Evolutionary conservation across 1,140 invertebrate genomes (phyloP).

Genomic region (Zaprionus taronus): DNA sequence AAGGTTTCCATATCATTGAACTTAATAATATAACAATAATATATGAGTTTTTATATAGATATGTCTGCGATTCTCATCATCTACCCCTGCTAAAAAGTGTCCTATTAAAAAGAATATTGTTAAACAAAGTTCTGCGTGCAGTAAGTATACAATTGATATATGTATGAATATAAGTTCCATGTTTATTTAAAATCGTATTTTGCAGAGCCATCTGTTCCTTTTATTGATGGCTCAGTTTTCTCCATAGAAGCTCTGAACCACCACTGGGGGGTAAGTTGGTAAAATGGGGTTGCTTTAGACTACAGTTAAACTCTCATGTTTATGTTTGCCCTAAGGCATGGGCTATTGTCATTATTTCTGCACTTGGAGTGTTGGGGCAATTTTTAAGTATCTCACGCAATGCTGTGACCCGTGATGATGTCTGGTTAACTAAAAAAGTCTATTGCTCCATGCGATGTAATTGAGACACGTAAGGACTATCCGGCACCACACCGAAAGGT

Average conservation of each 20-base stretch:
- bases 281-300: neutral
- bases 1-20: too few species aligned
- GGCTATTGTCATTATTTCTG: constrained; percentile 12
- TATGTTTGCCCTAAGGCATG: constrained; percentile 5
- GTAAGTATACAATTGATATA: constrained; percentile 12
- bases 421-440: constrained; percentile 8
- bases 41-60: too few species aligned
- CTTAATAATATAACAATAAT: too few species aligned
- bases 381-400: neutral
- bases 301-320: neutral
- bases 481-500: neutral
- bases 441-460: constrained; percentile 6
- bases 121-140: neutral
- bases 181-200: neutral
- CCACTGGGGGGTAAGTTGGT: constrained; percentile 30
- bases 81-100: too few species aligned
- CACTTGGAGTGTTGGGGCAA: neutral
- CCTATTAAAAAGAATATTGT: too few species aligned
- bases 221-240: constrained; percentile 2
- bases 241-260: constrained; percentile 5
- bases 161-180: neutral
- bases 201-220: constrained; percentile 29
- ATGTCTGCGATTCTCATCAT: too few species aligned
- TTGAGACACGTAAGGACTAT: constrained; percentile 11
- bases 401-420: constrained; percentile 15